Conservation (phyloP, 1,140 invertebrate species). For the Aplysia californica region DNA sequence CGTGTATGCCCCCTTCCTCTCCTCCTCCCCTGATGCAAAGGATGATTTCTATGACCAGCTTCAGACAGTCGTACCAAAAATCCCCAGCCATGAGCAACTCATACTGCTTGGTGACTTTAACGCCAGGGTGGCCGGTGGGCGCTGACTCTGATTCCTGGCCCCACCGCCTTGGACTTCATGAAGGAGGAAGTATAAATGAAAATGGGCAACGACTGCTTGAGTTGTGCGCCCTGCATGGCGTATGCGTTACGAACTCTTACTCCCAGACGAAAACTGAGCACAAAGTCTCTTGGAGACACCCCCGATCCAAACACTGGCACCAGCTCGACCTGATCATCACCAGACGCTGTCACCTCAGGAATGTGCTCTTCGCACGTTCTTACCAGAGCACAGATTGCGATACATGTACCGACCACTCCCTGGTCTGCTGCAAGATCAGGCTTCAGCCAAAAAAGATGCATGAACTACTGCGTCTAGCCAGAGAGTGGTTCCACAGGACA, state of each 20-base stretch:
- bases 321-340: constrained; percentile 35
- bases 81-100: constrained; percentile 12
- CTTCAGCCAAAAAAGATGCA: too few species aligned
- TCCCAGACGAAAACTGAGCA: constrained; percentile 38
- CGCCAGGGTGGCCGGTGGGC: constrained; percentile 28
- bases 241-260: constrained; percentile 31
- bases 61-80: not conserved
- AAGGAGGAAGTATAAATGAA: constrained; percentile 35
- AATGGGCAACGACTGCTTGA: constrained; percentile 38
- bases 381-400: constrained; percentile 40
- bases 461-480: too few species aligned
- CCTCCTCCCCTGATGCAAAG: constrained; percentile 17
- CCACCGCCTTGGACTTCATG: constrained; percentile 27
- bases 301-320: constrained; percentile 36
- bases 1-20: constrained; percentile 30
- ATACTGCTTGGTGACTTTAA: constrained; percentile 39
- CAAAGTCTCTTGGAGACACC: constrained; percentile 40
- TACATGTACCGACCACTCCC: constrained; percentile 38
- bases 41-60: constrained; percentile 28
- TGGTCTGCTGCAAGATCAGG: constrained; percentile 28
- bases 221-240: constrained; percentile 26
- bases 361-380: constrained; percentile 14
- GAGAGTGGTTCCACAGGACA: too few species aligned
- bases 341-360: not conserved
- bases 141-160: constrained; percentile 27